phyloP scores from a whole-genome alignment of 2,888 invertebrate genomes.

The Chirona hameri region DNA sequence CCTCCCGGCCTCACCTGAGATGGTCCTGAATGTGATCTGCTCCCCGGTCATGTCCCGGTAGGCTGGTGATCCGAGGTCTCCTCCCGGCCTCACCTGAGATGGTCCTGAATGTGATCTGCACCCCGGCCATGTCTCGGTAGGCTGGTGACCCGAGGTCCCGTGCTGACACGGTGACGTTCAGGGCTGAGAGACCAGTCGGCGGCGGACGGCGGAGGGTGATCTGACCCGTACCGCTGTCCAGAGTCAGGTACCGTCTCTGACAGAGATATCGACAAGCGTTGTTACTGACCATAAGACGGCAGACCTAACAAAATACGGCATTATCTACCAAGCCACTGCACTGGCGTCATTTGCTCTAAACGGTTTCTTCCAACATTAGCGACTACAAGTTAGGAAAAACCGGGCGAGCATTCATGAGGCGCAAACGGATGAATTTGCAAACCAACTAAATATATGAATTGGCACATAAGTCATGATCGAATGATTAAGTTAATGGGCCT shows the following conservation, averaged over 20 bases:
- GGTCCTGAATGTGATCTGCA: not conserved
- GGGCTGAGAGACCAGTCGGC: not conserved
- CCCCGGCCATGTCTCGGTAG: not conserved
- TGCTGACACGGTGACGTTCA: not conserved
- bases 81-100: not conserved
- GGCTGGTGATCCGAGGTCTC: not conserved
- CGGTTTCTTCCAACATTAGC: too few species aligned
- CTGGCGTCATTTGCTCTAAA: too few species aligned
- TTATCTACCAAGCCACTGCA: too few species aligned
- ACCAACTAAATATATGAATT: too few species aligned
- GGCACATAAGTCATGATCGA: too few species aligned
- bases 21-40: not conserved
- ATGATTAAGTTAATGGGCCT: too few species aligned
- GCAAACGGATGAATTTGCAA: too few species aligned
- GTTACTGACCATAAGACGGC: too few species aligned
- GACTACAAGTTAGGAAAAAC: too few species aligned
- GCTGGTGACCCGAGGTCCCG: slow-evolving; percentile 7
- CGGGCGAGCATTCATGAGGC: too few species aligned
- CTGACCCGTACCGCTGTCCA: not conserved
- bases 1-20: not conserved
- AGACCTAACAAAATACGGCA: too few species aligned
- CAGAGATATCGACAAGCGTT: too few species aligned
- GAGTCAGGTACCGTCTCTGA: not conserved
- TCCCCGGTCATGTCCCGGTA: not conserved
- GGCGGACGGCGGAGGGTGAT: not conserved